phyloP scores from a whole-genome alignment of 2,888 invertebrate species.

The Phania funesta region DNA sequence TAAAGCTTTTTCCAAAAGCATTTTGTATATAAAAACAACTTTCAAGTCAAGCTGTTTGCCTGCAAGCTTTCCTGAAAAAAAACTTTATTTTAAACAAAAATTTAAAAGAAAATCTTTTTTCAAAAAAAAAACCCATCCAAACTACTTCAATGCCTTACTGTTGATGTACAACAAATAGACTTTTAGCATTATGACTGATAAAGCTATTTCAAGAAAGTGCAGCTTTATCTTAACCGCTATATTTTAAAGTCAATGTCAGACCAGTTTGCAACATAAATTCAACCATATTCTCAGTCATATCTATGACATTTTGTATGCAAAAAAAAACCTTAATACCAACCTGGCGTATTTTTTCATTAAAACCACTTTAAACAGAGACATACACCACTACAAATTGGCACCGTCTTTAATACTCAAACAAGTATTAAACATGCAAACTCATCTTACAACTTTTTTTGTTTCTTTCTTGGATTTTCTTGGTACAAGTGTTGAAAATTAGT shows the following conservation, averaged over 20 bases:
- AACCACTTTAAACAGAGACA: conserved; percentile 26
- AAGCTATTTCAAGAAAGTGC: not conserved
- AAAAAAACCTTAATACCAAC: conserved; percentile 37
- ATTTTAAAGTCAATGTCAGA: conserved; percentile 21
- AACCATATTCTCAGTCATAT: conserved; percentile 24
- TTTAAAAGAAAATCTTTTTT: no score
- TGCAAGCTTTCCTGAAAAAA: no score
- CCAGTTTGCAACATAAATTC: conserved; percentile 24
- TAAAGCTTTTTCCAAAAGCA: no score
- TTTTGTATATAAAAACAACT: no score
- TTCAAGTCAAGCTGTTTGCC: no score
- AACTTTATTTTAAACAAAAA: no score
- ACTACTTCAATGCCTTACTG: not conserved
- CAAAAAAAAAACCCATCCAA: no score
- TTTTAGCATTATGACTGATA: not conserved
- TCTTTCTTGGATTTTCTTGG: not conserved
- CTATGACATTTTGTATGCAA: conserved; percentile 35
- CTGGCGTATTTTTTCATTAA: conserved; percentile 33
- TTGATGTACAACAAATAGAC: not conserved
- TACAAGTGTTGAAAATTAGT: conserved; percentile 34
- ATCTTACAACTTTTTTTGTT: not conserved
- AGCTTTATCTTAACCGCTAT: not conserved
- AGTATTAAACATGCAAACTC: conserved; percentile 5
- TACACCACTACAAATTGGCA: conserved; percentile 25
- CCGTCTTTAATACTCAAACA: conserved; percentile 4